These are phyloP conservation scores for Nymphalis c-album DNA, from an alignment of 2,888 invertebrate species.

Conservation along the genomic window DNA sequence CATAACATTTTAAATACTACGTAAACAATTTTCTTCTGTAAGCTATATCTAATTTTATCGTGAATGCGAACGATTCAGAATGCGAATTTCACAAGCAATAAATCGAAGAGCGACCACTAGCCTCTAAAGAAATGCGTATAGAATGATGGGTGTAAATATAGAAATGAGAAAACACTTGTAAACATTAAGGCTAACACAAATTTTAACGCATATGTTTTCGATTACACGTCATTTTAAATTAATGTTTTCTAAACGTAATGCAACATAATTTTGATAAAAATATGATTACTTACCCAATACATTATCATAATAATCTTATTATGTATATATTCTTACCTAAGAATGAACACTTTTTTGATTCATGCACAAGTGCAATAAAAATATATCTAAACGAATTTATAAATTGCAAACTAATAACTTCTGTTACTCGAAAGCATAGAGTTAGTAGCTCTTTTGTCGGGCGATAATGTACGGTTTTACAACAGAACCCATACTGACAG, in stretches of 20 bases:
- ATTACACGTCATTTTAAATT: not conserved
- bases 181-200: slow-evolving; percentile 21
- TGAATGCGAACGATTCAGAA: slow-evolving; percentile 46
- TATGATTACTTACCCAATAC: not conserved
- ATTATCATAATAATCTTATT: too few relatives aligned
- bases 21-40: slow-evolving; percentile 18
- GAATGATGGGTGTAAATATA: slow-evolving; percentile 39
- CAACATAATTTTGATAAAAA: not conserved
- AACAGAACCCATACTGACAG: too few relatives aligned
- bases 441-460: too few relatives aligned
- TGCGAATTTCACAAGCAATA: slow-evolving; percentile 51
- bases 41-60: slow-evolving; percentile 55
- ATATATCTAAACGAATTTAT: too few relatives aligned
- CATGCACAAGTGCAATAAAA: too few relatives aligned
- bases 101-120: slow-evolving; percentile 46
- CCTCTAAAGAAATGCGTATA: slow-evolving; percentile 39
- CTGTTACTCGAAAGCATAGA: too few relatives aligned
- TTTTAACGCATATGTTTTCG: slow-evolving; percentile 5
- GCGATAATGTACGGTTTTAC: too few relatives aligned
- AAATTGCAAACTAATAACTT: too few relatives aligned
- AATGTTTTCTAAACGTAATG: not conserved
- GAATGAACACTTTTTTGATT: too few relatives aligned
- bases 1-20: slow-evolving; percentile 1
- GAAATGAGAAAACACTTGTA: slow-evolving; percentile 35
- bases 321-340: too few relatives aligned